Conservation (phyloP, 2,797 vertebrate species). For the Lacerta bilineata region DNA sequence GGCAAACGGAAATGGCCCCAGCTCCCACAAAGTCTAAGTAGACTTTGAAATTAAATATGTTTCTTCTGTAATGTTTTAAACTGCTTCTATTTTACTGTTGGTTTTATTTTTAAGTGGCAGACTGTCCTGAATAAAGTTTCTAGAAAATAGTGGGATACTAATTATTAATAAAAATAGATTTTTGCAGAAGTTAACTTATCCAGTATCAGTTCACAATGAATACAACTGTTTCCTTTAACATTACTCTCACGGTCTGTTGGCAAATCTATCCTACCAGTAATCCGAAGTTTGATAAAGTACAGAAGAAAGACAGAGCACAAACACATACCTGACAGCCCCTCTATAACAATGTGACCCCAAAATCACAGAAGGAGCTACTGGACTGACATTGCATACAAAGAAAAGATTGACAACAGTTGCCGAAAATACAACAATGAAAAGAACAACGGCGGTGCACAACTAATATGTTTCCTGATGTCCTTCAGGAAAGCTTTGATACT, state of each 20-base stretch:
- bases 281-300: background rate
- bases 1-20: too few species aligned
- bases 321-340: background rate
- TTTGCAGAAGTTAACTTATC: background rate
- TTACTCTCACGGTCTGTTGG: background rate
- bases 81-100: too few species aligned
- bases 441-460: background rate
- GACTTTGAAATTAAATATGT: too few species aligned
- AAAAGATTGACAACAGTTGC: background rate
- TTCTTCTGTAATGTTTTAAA: too few species aligned
- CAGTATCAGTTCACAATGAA: background rate
- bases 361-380: background rate
- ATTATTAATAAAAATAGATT: background rate
- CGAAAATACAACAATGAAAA: background rate
- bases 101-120: too few species aligned
- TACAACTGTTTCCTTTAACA: background rate
- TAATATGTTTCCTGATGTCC: background rate
- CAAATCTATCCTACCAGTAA: background rate
- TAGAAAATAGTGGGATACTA: too few species aligned
- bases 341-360: background rate
- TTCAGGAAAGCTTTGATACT: background rate
- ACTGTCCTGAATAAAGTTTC: too few species aligned
- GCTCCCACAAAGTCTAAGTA: too few species aligned
- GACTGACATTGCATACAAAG: background rate
- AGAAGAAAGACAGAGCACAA: background rate